A percentile compares a stretch with the other conserved stretches of the same genome.
Evolutionary conservation across 2,797 vertebrate species (phyloP).

Genomic region (Crocodylus rhombifer): DNA sequence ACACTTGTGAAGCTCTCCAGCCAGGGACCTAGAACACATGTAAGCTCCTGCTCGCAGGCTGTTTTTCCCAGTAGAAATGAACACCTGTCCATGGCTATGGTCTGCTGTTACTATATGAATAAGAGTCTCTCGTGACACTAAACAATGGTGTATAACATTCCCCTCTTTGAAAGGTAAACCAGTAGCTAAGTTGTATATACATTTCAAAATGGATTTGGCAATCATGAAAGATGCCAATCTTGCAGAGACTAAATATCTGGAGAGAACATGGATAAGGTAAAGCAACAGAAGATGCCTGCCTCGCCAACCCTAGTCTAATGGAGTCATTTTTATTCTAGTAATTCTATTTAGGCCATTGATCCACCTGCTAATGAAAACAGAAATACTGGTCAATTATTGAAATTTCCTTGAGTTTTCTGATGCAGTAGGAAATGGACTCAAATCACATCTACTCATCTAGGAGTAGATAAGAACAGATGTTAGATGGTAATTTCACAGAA

Average conservation of each 20-base stretch:
- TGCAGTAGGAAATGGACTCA: not conserved
- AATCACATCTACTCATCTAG: constrained; percentile 11
- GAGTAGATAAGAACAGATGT: constrained; percentile 49
- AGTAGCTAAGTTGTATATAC: not conserved
- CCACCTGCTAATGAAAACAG: not conserved
- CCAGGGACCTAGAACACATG: constrained; percentile 58
- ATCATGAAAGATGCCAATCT: not conserved
- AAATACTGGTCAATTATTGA: not conserved
- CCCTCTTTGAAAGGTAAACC: not conserved
- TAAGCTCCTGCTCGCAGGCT: too few species aligned
- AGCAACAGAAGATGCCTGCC: too few species aligned
- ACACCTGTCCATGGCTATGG: not conserved
- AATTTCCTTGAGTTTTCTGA: not conserved
- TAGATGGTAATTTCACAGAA: constrained; percentile 41
- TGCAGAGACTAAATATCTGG: not conserved
- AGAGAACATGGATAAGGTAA: not conserved
- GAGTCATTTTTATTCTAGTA: too few species aligned
- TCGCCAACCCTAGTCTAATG: too few species aligned
- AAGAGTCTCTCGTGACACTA: not conserved
- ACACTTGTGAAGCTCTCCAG: too few species aligned
- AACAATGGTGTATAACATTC: not conserved
- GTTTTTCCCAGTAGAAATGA: too few species aligned
- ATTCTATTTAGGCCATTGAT: too few species aligned
- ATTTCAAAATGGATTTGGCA: not conserved
- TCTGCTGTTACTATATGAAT: not conserved